Percentiles rank a stretch among this genome's conserved stretches.
Evolutionary conservation across 2,113 vertebrate species (phyloP).

Genomic region (Psittacara wagleri): DNA sequence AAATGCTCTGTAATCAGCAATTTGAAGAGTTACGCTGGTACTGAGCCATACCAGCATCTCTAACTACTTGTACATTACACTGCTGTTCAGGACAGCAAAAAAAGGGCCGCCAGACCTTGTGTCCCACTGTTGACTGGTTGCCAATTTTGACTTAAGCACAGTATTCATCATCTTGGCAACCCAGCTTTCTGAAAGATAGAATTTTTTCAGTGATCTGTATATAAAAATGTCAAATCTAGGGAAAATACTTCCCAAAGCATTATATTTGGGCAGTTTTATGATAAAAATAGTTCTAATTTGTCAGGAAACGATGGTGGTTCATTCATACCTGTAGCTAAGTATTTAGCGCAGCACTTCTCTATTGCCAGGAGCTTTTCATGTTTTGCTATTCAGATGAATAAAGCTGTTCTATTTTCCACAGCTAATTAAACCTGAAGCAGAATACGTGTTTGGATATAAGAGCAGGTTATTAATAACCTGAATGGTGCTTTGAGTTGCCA

Average conservation of each 20-base stretch:
- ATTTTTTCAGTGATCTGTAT: not conserved
- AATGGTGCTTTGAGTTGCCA: not conserved
- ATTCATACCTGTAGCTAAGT: not conserved
- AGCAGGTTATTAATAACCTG: not conserved
- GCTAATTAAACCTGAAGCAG: constrained; percentile 1
- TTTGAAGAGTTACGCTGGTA: not conserved
- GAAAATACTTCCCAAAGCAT: not conserved
- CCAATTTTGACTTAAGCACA: not conserved
- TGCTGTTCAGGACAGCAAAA: not conserved
- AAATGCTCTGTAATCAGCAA: not conserved
- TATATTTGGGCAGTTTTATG: not conserved
- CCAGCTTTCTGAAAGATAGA: not conserved
- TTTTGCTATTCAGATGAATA: not conserved
- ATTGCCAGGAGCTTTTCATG: not conserved
- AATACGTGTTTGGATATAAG: not conserved
- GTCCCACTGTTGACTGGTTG: not conserved
- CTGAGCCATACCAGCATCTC: not conserved
- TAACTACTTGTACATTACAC: not conserved
- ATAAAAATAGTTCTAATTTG: not conserved
- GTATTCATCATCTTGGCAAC: not conserved
- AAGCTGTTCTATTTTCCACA: not conserved
- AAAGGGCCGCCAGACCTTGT: not conserved
- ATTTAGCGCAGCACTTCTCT: not conserved
- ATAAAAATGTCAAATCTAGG: not conserved
- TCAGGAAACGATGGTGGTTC: not conserved